Conservation (phyloP, 1,140 invertebrate species). For the Panagrolaimus sp. region DNA sequence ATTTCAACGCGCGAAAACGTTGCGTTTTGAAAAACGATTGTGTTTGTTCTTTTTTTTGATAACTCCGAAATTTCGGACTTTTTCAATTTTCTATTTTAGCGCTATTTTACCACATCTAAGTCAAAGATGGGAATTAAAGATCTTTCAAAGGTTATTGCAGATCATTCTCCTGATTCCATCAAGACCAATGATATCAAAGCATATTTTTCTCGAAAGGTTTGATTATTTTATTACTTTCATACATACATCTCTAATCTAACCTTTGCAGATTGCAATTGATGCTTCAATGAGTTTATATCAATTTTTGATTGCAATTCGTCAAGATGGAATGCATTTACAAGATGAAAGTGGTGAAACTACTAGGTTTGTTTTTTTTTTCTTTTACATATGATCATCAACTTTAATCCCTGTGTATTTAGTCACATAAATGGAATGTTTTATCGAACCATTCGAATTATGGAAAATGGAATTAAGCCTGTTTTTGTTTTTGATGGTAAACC, state of each 20-base stretch:
- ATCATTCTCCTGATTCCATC: constrained; percentile 79
- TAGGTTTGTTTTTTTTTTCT: constrained; percentile 64
- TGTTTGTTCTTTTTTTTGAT: no score
- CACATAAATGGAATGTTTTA: constrained; percentile 97
- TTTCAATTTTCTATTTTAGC: background rate
- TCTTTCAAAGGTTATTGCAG: constrained; percentile 86
- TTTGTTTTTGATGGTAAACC: constrained; percentile 93
- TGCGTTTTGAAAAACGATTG: no score
- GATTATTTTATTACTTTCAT: no score
- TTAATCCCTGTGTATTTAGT: constrained; percentile 60
- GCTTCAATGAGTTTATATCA: constrained; percentile 98
- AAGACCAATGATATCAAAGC: constrained; percentile 95
- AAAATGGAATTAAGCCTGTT: constrained; percentile 95
- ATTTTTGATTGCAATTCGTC: constrained; percentile 92
- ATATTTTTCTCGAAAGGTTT: constrained; percentile 97
- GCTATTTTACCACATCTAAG: background rate
- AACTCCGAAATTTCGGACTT: no score
- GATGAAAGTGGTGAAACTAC: constrained; percentile 92
- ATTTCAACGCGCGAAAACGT: no score
- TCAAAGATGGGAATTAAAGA: constrained; percentile 88
- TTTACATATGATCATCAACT: constrained; percentile 19
- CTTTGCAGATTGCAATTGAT: constrained; percentile 92
- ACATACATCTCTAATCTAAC: no score
- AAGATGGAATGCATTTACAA: constrained; percentile 77
- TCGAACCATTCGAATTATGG: constrained; percentile 87